phyloP scores from a whole-genome alignment of 1,140 invertebrate genomes.

The Cardiocondyla obscurior region DNA sequence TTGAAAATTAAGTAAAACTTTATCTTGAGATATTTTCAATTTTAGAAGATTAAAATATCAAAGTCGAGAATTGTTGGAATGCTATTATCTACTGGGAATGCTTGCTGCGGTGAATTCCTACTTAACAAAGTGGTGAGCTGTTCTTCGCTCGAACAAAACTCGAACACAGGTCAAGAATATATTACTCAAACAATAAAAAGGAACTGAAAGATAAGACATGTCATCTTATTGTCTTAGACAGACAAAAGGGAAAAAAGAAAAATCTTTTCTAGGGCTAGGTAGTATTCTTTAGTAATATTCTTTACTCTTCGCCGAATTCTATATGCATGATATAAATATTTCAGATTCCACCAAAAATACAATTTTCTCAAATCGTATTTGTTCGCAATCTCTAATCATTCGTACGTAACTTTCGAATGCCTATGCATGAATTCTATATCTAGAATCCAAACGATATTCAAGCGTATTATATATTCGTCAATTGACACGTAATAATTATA shows the following conservation, averaged over 20 bases:
- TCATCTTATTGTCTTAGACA: too few relatives aligned
- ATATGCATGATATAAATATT: too few relatives aligned
- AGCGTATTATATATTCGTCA: conserved; percentile 2
- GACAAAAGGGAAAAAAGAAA: too few relatives aligned
- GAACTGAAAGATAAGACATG: not conserved
- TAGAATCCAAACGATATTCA: not conserved
- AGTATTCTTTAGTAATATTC: too few relatives aligned
- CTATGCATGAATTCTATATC: not conserved
- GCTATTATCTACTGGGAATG: not conserved
- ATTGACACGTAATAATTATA: conserved; percentile 21
- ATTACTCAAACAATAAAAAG: not conserved
- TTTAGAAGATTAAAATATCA: not conserved
- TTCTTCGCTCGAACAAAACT: not conserved
- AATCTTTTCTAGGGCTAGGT: too few relatives aligned
- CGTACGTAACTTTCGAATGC: not conserved
- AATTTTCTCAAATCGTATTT: not conserved
- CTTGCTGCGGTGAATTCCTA: not conserved
- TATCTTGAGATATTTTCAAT: not conserved
- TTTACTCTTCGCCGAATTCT: not conserved
- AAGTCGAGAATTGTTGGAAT: not conserved
- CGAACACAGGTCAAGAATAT: not conserved
- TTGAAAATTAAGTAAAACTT: not conserved
- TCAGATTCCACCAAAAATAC: not conserved
- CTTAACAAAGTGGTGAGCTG: not conserved
- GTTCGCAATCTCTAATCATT: not conserved